Percentiles rank a stretch among this genome's conserved stretches.
phyloP scores from a whole-genome alignment of 2,797 vertebrate species.

The Fundulus diaphanus region DNA sequence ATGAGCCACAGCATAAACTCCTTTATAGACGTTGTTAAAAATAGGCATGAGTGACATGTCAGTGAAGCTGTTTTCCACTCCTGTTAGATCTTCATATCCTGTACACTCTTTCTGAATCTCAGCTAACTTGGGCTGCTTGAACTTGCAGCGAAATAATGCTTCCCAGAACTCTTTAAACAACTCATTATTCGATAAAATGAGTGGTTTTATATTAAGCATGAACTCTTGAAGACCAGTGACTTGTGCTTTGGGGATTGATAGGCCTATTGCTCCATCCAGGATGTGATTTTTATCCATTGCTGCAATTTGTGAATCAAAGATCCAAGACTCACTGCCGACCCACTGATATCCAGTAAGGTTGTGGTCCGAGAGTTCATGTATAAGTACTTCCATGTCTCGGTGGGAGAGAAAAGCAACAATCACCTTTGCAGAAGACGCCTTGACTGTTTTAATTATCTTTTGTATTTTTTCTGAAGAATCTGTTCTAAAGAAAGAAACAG shows the following conservation, averaged over 20 bases:
- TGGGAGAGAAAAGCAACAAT: slow-evolving; percentile 65
- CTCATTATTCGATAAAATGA: slow-evolving; percentile 58
- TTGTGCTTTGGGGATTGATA: slow-evolving; percentile 73
- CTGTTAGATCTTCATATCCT: slow-evolving; percentile 61
- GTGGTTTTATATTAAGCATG: slow-evolving; percentile 65
- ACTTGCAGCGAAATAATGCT: slow-evolving; percentile 69
- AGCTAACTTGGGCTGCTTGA: slow-evolving; percentile 47
- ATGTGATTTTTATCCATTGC: slow-evolving; percentile 59
- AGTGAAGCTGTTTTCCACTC: slow-evolving; percentile 66
- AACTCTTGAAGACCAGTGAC: slow-evolving; percentile 72
- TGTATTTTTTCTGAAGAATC: slow-evolving; percentile 65
- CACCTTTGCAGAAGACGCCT: slow-evolving; percentile 63
- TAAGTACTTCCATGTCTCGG: slow-evolving; percentile 57
- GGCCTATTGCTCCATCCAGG: slow-evolving; percentile 75
- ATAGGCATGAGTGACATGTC: slow-evolving; percentile 77
- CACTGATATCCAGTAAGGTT: slow-evolving; percentile 78
- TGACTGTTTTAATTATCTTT: slow-evolving; percentile 61
- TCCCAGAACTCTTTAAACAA: slow-evolving; percentile 79
- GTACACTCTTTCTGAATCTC: slow-evolving; percentile 50
- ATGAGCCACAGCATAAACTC: slow-evolving; percentile 77
- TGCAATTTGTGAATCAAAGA: slow-evolving; percentile 69
- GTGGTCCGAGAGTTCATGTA: slow-evolving; percentile 51
- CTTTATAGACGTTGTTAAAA: slow-evolving; percentile 78
- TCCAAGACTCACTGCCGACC: slow-evolving; percentile 78
- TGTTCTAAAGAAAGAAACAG: slow-evolving; percentile 69